Evolutionary conservation across 2,888 invertebrate species (phyloP).

Genomic region (Synanthedon formicaeformis): DNA sequence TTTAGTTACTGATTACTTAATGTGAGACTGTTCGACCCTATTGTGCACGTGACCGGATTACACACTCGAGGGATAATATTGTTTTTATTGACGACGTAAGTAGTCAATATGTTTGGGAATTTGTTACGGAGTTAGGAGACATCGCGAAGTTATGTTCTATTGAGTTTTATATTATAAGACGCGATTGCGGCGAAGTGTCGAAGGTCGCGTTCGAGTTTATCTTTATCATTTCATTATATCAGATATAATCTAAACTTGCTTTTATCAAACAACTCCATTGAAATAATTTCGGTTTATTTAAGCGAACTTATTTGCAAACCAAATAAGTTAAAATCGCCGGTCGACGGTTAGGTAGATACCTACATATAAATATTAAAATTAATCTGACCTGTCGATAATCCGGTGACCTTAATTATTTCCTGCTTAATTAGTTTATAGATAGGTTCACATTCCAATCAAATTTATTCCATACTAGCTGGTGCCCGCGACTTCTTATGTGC

Average conservation of each 20-base stretch:
- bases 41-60: slow-evolving; percentile 57
- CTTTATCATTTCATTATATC: slow-evolving; percentile 26
- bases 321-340: neutral
- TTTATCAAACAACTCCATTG: neutral
- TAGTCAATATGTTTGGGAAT: slow-evolving; percentile 31
- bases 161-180: neutral
- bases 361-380: neutral
- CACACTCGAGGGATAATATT: slow-evolving; percentile 37
- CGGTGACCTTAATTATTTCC: neutral
- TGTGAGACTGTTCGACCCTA: slow-evolving; percentile 38
- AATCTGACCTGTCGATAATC: neutral
- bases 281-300: neutral
- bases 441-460: neutral
- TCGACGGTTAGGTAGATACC: neutral
- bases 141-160: neutral
- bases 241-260: slow-evolving; percentile 14
- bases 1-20: slow-evolving; percentile 49
- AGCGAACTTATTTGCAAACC: neutral
- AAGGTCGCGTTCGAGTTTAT: slow-evolving; percentile 50
- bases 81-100: slow-evolving; percentile 53
- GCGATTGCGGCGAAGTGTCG: slow-evolving; percentile 27
- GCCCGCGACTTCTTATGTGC: too few species aligned
- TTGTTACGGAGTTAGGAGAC: slow-evolving; percentile 22
- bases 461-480: neutral
- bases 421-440: neutral